Percentiles rank a stretch among this genome's conserved stretches.
phyloP scores from a whole-genome alignment of 2,888 invertebrate genomes.

The Ophraella communa region DNA sequence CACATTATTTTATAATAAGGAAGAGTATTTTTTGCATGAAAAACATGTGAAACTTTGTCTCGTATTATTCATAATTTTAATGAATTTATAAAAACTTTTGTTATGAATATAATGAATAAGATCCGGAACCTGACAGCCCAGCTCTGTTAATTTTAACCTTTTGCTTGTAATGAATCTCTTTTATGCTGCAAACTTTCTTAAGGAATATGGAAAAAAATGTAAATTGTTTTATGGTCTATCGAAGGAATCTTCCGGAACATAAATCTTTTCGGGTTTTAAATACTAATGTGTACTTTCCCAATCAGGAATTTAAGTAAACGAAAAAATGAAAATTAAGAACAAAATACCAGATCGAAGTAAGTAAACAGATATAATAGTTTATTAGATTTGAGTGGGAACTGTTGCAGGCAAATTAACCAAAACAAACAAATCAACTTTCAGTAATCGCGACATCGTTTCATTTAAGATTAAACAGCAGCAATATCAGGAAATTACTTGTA shows the following conservation, averaged over 20 bases:
- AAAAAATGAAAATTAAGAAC: background rate
- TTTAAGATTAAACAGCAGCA: constrained; percentile 17
- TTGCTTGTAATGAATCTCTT: constrained; percentile 1
- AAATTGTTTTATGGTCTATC: background rate
- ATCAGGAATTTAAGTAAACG: background rate
- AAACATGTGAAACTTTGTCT: too few relatives aligned
- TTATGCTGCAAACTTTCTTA: background rate
- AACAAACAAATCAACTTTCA: constrained; percentile 2
- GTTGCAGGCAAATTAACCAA: background rate
- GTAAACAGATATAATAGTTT: too few relatives aligned
- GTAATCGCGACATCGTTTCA: constrained; percentile 10
- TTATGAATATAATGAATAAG: too few relatives aligned
- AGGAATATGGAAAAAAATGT: background rate
- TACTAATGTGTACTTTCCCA: background rate
- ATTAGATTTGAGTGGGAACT: too few relatives aligned
- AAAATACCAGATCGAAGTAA: too few relatives aligned
- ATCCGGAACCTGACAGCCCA: background rate
- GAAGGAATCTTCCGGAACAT: background rate
- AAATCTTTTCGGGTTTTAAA: background rate
- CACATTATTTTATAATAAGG: too few relatives aligned
- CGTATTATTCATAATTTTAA: too few relatives aligned
- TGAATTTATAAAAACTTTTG: too few relatives aligned
- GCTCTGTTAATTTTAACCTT: background rate
- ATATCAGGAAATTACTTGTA: constrained; percentile 26
- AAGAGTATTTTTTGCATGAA: too few relatives aligned